These are phyloP conservation scores for Ochlodes sylvanus DNA, from an alignment of 2,888 invertebrate species.

Conservation along the genomic window DNA sequence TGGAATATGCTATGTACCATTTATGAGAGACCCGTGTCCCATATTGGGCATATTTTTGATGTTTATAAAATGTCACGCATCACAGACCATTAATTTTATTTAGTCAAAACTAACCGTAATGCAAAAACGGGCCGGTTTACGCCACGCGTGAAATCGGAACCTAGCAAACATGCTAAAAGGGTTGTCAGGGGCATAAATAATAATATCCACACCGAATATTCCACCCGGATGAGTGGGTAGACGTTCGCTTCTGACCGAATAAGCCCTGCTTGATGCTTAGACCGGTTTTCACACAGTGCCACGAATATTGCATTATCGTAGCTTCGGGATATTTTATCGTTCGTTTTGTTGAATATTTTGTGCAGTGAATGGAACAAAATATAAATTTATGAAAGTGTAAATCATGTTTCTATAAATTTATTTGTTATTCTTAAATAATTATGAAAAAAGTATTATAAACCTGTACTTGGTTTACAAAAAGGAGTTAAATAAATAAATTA, in stretches of 20 bases:
- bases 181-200: constrained; percentile 36
- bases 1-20: no score
- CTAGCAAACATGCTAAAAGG: constrained; percentile 37
- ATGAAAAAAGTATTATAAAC: no score
- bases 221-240: constrained; percentile 34
- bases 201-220: constrained; percentile 29
- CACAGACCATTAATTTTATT: background rate
- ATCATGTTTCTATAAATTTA: no score
- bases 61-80: background rate
- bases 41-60: background rate
- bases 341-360: background rate
- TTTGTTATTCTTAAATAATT: no score
- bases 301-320: constrained; percentile 29
- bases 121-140: constrained; percentile 23
- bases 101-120: constrained; percentile 18
- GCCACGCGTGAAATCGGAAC: constrained; percentile 33
- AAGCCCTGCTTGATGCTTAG: constrained; percentile 25
- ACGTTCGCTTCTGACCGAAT: constrained; percentile 35
- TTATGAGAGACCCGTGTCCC: no score
- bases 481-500: no score
- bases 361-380: background rate
- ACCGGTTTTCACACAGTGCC: constrained; percentile 22
- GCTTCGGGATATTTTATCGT: constrained; percentile 16
- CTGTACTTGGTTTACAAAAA: no score
- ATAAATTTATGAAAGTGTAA: no score